Conservation (phyloP, 2,113 vertebrate genomes). For the Cololabis saira region DNA sequence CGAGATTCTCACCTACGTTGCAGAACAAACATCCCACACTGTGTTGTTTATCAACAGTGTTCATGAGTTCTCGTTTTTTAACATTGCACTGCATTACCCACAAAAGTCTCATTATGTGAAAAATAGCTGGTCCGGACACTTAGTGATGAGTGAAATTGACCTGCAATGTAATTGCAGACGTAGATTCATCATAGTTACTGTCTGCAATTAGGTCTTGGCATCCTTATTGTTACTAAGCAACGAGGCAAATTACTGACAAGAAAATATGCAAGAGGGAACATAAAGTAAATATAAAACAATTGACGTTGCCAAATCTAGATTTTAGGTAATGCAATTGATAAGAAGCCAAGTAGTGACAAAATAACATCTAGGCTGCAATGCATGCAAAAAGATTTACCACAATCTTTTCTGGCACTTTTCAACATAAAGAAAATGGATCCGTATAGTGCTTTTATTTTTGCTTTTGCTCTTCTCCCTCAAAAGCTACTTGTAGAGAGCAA, state of each 20-base stretch:
- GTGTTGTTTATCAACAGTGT: too few species aligned
- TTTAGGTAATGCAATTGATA: too few species aligned
- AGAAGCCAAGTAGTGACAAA: not conserved
- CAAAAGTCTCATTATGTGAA: slow-evolving; percentile 79
- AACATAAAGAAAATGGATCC: slow-evolving; percentile 12
- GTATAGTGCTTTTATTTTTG: not conserved
- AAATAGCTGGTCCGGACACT: slow-evolving; percentile 87
- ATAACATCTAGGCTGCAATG: not conserved
- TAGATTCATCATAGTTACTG: slow-evolving; percentile 88
- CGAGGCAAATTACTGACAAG: slow-evolving; percentile 24
- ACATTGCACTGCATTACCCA: slow-evolving; percentile 72
- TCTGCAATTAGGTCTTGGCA: slow-evolving; percentile 78
- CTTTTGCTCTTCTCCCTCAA: not conserved
- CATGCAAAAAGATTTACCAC: slow-evolving; percentile 10
- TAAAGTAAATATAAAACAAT: slow-evolving; percentile 4
- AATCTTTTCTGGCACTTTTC: not conserved
- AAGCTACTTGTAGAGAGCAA: not conserved
- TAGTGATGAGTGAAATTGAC: slow-evolving; percentile 86
- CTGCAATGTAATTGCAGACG: slow-evolving; percentile 82
- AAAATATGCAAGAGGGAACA: slow-evolving; percentile 13
- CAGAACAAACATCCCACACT: not conserved
- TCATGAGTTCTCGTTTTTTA: slow-evolving; percentile 6
- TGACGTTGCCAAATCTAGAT: not conserved
- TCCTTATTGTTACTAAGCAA: slow-evolving; percentile 43
- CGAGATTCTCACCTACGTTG: not conserved